Evolutionary conservation across 2,797 vertebrate genomes (phyloP), one percentile per base, ranked within the genome.

Genomic region (Macropodus opercularis): DNA sequence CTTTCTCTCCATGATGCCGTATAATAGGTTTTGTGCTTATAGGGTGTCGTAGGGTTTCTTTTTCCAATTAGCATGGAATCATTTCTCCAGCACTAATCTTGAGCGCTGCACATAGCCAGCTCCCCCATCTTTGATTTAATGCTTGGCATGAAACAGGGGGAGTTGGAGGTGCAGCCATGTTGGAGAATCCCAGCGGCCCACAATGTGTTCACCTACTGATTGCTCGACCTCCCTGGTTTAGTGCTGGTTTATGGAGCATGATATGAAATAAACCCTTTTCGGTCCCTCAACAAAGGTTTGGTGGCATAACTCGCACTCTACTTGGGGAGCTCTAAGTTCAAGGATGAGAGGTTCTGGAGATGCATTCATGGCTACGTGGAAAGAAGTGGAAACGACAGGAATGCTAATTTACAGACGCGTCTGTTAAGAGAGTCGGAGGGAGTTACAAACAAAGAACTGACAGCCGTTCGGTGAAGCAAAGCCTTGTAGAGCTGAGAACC

Each of bases 191-290:
- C 78, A 10, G 12, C 24, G 47, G 80, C 52, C 81, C 69, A 65
- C 78, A 73, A 77, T 85, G 84, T 84, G 80, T 80, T 88, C 83
- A 74, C 80, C 75, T 80, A 57, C 76, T 84, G 84, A 89, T 87
- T 86, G 84, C 80, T 75, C 54, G 58, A 60, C 77, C 75, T 81
- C 77, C 72, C 75, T 63, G 85, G 84, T 90, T 90, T 88, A 89
- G 86, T 88, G 83, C 87, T 72, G 87, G 72, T 90, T 90, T 89
- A 90, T 87, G 87, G 62, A 89, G 85, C 89, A 72, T 91, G 86
- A 85, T 90, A 90, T 89, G 84, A 90, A 91, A 87, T 90, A 90
- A 92, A 87, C 80, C 81, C 77, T 29, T 61, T 73, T 72, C 65
- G 31, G 39, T 69, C 75, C 76, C 65, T 72, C 53, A 69, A 85